Evolutionary conservation across 1,140 invertebrate genomes (phyloP).

Genomic region (Drosophila repletoides): DNA sequence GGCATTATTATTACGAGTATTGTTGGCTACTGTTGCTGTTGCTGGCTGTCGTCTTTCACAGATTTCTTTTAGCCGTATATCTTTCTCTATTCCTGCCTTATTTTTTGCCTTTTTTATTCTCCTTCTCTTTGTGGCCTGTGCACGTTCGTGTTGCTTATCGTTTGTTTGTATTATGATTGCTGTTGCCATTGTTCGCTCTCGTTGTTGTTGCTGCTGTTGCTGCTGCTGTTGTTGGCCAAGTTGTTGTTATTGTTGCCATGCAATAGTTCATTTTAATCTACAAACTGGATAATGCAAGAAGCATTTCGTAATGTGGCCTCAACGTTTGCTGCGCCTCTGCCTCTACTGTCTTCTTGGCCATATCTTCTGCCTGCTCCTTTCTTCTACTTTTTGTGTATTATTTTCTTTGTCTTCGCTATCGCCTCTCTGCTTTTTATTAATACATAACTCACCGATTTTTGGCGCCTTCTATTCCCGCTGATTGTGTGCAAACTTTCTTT

Average conservation of each 20-base stretch:
- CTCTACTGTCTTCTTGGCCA: no score
- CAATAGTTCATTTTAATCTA: conserved; percentile 81
- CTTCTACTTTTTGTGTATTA: conserved; percentile 25
- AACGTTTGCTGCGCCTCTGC: conserved; percentile 30
- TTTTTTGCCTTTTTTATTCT: conserved; percentile 5
- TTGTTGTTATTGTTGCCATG: conserved; percentile 55
- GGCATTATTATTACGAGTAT: conserved; percentile 78
- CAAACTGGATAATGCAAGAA: conserved; percentile 79
- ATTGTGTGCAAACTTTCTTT: conserved; percentile 74
- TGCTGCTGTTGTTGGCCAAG: conserved; percentile 3
- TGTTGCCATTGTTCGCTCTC: conserved; percentile 65
- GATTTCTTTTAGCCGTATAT: conserved; percentile 48
- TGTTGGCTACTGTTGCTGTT: conserved; percentile 38
- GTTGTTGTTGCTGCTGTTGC: conserved; percentile 23
- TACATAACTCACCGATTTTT: conserved; percentile 60
- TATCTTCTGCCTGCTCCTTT: conserved; percentile 18
- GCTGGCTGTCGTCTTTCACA: conserved; percentile 57
- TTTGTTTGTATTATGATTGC: conserved; percentile 78
- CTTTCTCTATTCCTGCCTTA: conserved; percentile 6
- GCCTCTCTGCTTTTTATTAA: conserved; percentile 33
- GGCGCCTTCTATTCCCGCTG: conserved; percentile 24
- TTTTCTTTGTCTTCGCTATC: conserved; percentile 62
- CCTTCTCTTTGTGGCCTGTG: conserved; percentile 27
- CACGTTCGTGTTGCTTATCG: conserved; percentile 76
- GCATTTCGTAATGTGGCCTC: conserved; percentile 72